Base-by-base conservation (phyloP, 2,113 vertebrate species). In the Falcunculus frontatus region DNA sequence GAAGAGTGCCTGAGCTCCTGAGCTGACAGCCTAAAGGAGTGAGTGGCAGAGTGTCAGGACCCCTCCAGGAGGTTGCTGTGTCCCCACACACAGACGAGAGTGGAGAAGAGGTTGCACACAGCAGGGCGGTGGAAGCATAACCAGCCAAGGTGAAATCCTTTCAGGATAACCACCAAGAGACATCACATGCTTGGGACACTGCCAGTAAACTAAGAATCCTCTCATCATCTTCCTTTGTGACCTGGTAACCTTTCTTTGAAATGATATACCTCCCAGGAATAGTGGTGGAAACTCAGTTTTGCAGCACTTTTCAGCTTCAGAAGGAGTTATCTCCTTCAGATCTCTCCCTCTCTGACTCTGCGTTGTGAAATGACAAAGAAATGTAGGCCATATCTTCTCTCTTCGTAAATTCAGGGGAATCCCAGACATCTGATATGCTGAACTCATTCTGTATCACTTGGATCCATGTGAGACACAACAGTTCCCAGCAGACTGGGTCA, bases 81-180 rank as follows among this genome's bases (percentile, higher is more conserved):
- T 21, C 60, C 14, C 16, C 4, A 1, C 1, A 0, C 37, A 17
- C 10, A 1, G 37, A 3, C 27, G 13, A 0, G 16, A 59, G 39
- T 15, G 67, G n/a, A 55, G 67, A 44, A 59, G 70, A 65, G 42
- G 11, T 39, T 76, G 26, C 53, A 63, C 42, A 13, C 16, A 84
- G 65, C 65, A 56, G 42, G 57, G 18, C 52, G 7, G 9, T 65
- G 63, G 42, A 72, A 80, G 35, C 3, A 1, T 73, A 44, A 47
- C 55, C 52, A 95, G 41, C 21, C 42, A 47, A 42, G 46, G 42
- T 76, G 63, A 70, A 83, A 83, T 50, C 27, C 22, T 91, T 72
- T 53, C 82, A 63, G 52, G 26, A 20, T 77, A 74, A 72, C 59
- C 67, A 70, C 35, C 59, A 53, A 55, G 41, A 90, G 41, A 44